Evolutionary conservation across 92 coral and sea anemone genomes (phyloP).

Genomic region (Anthopleura xanthogrammica): DNA sequence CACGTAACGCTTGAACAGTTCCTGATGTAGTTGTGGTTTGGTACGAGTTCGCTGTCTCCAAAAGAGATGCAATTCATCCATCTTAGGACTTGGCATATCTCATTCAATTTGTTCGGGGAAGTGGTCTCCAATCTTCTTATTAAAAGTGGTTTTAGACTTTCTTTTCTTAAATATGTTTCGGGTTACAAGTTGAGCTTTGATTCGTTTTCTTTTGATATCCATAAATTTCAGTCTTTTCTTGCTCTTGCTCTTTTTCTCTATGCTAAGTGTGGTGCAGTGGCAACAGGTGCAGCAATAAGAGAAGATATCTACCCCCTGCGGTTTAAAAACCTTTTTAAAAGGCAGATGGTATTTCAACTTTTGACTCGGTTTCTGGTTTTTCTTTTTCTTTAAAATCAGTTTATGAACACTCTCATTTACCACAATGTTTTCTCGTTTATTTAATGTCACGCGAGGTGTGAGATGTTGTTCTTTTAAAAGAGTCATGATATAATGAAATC

Average conservation of each 20-base stretch:
- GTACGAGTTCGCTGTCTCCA: background rate
- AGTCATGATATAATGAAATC: background rate
- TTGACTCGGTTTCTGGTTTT: background rate
- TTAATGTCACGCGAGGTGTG: background rate
- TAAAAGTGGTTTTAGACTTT: background rate
- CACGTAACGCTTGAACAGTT: too few relatives aligned
- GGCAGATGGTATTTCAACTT: background rate
- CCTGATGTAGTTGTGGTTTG: background rate
- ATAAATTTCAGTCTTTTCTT: background rate
- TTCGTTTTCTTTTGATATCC: background rate
- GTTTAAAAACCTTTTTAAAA: background rate
- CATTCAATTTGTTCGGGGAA: too few relatives aligned
- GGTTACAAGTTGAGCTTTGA: background rate
- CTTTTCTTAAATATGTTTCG: background rate
- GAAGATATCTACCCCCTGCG: background rate
- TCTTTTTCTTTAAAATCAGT: background rate
- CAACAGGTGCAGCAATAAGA: constrained; percentile 4
- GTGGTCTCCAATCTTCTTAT: too few relatives aligned
- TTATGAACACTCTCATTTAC: background rate
- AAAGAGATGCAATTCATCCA: background rate
- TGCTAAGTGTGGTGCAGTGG: background rate
- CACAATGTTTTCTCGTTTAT: background rate
- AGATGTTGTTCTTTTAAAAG: background rate
- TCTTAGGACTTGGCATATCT: too few relatives aligned
- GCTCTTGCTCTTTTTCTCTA: background rate